Conservation (phyloP, 1,140 invertebrate genomes). For the Caerostris extrusa region DNA sequence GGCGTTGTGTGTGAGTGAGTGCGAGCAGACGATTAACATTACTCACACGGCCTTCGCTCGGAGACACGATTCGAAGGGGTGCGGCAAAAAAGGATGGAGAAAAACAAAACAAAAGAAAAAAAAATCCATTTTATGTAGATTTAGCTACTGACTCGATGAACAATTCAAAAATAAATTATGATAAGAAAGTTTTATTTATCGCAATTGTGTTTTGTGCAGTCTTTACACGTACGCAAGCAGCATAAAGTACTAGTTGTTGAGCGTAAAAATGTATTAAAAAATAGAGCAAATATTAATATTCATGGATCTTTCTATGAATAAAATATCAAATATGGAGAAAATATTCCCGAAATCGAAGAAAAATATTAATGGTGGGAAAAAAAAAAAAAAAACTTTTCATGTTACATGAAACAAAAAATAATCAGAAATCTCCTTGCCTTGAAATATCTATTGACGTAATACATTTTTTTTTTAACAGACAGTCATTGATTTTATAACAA, state of each 20-base stretch:
- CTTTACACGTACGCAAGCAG: neutral
- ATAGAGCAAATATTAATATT: neutral
- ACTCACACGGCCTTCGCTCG: neutral
- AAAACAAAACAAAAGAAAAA: constrained; percentile 19
- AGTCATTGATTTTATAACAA: too few relatives aligned
- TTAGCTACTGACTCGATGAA: constrained; percentile 40
- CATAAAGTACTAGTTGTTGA: neutral
- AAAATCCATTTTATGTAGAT: constrained; percentile 64
- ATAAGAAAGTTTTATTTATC: constrained; percentile 58
- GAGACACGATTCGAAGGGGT: constrained; percentile 44
- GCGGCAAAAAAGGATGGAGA: neutral
- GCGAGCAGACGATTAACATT: constrained; percentile 62
- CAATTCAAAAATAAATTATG: constrained; percentile 73
- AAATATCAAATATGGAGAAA: too few relatives aligned
- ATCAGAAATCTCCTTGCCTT: too few relatives aligned
- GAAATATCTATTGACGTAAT: too few relatives aligned
- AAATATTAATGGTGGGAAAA: too few relatives aligned
- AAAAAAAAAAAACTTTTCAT: too few relatives aligned
- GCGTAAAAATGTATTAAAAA: neutral
- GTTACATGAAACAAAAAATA: too few relatives aligned
- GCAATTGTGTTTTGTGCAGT: neutral
- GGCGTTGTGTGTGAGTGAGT: constrained; percentile 32
- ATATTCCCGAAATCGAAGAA: too few relatives aligned
- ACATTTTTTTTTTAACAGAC: too few relatives aligned
- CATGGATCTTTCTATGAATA: neutral